Evolutionary conservation across 2,888 invertebrate species (phyloP), one percentile per base, ranked within the genome.

Genomic region (Thera britannica): DNA sequence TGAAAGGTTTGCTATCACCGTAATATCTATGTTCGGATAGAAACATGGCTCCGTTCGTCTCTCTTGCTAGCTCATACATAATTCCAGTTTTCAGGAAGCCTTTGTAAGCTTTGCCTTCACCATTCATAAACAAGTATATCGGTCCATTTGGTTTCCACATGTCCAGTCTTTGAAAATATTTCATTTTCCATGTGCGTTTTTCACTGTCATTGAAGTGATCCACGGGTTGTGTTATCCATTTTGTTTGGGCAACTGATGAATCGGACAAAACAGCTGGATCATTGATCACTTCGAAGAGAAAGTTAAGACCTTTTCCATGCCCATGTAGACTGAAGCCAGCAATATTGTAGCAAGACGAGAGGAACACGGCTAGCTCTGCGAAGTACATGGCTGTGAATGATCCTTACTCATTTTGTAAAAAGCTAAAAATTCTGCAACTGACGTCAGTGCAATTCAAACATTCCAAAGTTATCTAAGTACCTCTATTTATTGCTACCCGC

Each of bases 11-110:
- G 68, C 92, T 92, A 34, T 87, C 77, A 0, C 92, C 92, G 51
- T 92, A 92, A 76, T 90, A 93, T 71, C 93, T 87, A 59, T 92
- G 92, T 77, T 92, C 93, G 2, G 86, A 76, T 55, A 83, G 71
- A 71, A 81, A 90, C 83, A 93, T 83, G 2, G 89, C 92, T 2
- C 92, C 93, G 56, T 88, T 82, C 0, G 92, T 91, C 79, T 92
- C 92, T 66, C 83, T 84, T 0, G 91, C 92, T 34, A 93, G 73
- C 38, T 92, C 90, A 59, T 83, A 87, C 67, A 88, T 71, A 44
- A 85, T 79, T 34, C 91, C 90, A n/a, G 83, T 83, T 65, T 80
- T 81, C 1, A 90, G 75, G 71, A 87, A 88, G 1, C 68, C 72
- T 4, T 85, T 80, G 38, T 80, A 77, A 4, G 87, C 88, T 67